Conservation (phyloP, 2,113 vertebrate genomes). For the Trogon surrucura region DNA sequence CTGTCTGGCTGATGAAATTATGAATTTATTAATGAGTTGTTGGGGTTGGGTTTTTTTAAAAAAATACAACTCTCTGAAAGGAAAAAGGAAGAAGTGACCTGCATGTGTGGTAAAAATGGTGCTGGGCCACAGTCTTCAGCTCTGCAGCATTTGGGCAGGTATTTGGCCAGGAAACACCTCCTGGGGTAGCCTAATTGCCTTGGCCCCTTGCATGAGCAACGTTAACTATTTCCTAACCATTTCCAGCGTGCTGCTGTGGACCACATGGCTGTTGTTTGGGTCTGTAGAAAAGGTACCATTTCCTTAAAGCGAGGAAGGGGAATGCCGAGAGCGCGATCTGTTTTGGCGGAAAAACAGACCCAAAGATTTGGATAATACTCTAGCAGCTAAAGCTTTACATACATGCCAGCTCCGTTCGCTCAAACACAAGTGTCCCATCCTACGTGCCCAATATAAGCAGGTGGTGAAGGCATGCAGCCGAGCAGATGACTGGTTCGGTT, state of each 20-base stretch:
- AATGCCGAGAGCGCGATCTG: background rate
- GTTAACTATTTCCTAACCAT: background rate
- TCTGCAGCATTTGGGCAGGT: background rate
- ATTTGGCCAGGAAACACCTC: background rate
- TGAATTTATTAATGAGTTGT: background rate
- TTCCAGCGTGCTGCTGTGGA: background rate
- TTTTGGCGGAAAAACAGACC: background rate
- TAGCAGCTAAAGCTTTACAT: background rate
- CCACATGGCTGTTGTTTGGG: background rate
- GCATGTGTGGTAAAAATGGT: background rate
- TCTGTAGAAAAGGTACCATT: background rate
- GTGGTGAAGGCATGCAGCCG: background rate
- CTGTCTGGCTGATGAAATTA: slow-evolving; percentile 5
- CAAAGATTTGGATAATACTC: background rate
- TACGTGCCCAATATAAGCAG: background rate
- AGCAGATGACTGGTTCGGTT: slow-evolving; percentile 33
- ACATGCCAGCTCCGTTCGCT: background rate
- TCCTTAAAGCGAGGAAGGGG: background rate
- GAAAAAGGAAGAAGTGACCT: background rate
- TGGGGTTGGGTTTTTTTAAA: background rate
- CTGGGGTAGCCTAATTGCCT: background rate
- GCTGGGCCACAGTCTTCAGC: background rate
- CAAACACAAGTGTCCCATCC: background rate
- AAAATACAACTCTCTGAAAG: background rate
- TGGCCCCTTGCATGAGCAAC: background rate